Evolutionary conservation across 2,888 invertebrate species (phyloP).

Genomic region (Ophion ellenae): DNA sequence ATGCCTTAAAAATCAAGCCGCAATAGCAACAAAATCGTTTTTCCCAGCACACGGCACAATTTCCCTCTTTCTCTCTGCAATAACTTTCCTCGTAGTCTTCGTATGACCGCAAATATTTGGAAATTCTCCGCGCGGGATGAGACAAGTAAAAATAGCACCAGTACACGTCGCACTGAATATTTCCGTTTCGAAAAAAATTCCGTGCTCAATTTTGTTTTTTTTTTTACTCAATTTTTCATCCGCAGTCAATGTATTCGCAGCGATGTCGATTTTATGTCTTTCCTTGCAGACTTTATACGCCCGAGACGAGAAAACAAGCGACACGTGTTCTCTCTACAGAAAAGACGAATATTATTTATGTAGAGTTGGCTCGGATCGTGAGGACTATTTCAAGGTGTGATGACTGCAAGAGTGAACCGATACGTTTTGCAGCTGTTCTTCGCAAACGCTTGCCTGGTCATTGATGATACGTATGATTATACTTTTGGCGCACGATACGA

Average conservation of each 20-base stretch:
- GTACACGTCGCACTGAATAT: constrained; percentile 18
- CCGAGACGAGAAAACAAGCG: neutral
- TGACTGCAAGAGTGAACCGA: constrained; percentile 46
- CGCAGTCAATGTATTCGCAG: neutral
- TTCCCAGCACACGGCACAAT: neutral
- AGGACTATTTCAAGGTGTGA: constrained; percentile 67
- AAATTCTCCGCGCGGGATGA: constrained; percentile 48
- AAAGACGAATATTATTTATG: constrained; percentile 6
- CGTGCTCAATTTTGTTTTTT: neutral
- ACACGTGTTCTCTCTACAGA: constrained; percentile 9
- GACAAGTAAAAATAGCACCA: constrained; percentile 60
- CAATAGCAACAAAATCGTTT: constrained; percentile 36
- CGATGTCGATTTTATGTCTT: neutral
- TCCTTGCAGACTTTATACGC: neutral
- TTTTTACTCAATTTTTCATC: neutral
- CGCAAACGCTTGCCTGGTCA: constrained; percentile 4
- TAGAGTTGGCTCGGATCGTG: constrained; percentile 43
- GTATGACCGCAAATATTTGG: constrained; percentile 53
- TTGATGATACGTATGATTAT: constrained; percentile 28
- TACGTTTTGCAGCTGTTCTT: constrained; percentile 37
- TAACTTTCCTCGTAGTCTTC: constrained; percentile 35
- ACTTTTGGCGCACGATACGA: constrained; percentile 38
- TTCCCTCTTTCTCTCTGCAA: constrained; percentile 34
- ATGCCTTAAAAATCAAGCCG: constrained; percentile 67
- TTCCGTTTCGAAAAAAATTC: constrained; percentile 13